Conservation (phyloP, 2,888 invertebrate genomes). For the Drymonia ruficornis region DNA sequence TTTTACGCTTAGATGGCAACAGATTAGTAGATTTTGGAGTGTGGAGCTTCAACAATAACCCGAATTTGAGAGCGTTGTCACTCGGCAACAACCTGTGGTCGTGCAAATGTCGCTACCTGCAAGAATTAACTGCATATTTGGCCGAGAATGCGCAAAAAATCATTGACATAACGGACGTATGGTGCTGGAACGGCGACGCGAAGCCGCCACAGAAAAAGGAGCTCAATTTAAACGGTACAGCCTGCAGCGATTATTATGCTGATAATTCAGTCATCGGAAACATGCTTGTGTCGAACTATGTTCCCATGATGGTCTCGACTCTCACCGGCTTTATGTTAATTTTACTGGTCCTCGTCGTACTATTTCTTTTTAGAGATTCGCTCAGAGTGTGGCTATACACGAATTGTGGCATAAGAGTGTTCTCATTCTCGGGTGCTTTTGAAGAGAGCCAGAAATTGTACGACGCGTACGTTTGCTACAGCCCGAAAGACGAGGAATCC, state of each 20-base stretch:
- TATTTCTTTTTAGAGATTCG: conserved; percentile 94
- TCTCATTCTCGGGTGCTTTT: conserved; percentile 88
- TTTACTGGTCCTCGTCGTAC: conserved; percentile 89
- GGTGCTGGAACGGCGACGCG: conserved; percentile 91
- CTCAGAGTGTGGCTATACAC: conserved; percentile 95
- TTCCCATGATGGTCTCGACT: conserved; percentile 93
- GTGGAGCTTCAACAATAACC: conserved; percentile 89
- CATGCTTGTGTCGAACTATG: conserved; percentile 92
- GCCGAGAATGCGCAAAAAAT: conserved; percentile 92
- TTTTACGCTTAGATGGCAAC: conserved; percentile 93
- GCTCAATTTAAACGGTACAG: conserved; percentile 93
- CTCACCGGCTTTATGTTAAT: conserved; percentile 91
- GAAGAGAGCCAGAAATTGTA: conserved; percentile 94
- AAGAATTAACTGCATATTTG: conserved; percentile 92
- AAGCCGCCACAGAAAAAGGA: conserved; percentile 91
- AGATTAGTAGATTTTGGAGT: conserved; percentile 91
- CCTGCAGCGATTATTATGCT: conserved; percentile 94
- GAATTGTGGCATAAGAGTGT: conserved; percentile 93
- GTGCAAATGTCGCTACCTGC: conserved; percentile 95
- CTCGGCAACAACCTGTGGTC: conserved; percentile 95
- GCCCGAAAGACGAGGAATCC: conserved; percentile 95
- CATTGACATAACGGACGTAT: conserved; percentile 90
- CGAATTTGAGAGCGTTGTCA: conserved; percentile 89
- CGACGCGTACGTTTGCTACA: conserved; percentile 97
- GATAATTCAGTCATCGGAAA: conserved; percentile 93